Conservation (phyloP, 1,140 invertebrate species). For the Homarus americanus region DNA sequence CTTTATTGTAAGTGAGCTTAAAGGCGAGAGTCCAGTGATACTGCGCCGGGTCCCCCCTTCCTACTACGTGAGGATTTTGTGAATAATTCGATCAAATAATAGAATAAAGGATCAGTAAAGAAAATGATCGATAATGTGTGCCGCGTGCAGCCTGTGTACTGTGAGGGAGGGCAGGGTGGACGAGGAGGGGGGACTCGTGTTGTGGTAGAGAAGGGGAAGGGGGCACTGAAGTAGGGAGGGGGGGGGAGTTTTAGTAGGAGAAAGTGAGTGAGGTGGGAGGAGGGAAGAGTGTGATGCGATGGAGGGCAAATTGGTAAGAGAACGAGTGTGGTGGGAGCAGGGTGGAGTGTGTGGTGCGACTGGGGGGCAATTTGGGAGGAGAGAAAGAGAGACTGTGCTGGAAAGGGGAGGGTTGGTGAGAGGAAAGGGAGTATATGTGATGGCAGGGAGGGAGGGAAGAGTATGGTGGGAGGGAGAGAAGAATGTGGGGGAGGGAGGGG, state of each 20-base stretch:
- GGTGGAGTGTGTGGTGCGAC: no score
- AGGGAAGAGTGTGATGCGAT: background rate
- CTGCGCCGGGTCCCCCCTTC: background rate
- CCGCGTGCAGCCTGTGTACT: slow-evolving; percentile 19
- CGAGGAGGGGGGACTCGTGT: background rate
- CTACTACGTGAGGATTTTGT: slow-evolving; percentile 60
- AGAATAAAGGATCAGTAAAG: slow-evolving; percentile 59
- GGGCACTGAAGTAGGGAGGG: background rate
- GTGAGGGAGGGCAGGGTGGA: slow-evolving; percentile 6
- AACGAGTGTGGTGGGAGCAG: no score
- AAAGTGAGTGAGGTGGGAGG: background rate
- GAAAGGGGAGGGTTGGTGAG: no score
- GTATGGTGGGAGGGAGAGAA: slow-evolving; percentile 8
- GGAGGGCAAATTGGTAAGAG: background rate
- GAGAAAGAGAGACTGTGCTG: no score
- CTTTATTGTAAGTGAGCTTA: slow-evolving; percentile 20
- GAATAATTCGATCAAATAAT: slow-evolving; percentile 69
- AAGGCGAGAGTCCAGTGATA: slow-evolving; percentile 35
- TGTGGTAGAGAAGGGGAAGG: slow-evolving; percentile 16
- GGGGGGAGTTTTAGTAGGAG: background rate
- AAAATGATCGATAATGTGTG: slow-evolving; percentile 60
- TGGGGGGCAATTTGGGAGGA: no score
- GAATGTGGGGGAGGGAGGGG: background rate
- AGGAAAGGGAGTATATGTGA: no score
- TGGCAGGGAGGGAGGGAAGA: background rate